phyloP scores from a whole-genome alignment of 1,140 invertebrate species.

The Apis laboriosa region DNA sequence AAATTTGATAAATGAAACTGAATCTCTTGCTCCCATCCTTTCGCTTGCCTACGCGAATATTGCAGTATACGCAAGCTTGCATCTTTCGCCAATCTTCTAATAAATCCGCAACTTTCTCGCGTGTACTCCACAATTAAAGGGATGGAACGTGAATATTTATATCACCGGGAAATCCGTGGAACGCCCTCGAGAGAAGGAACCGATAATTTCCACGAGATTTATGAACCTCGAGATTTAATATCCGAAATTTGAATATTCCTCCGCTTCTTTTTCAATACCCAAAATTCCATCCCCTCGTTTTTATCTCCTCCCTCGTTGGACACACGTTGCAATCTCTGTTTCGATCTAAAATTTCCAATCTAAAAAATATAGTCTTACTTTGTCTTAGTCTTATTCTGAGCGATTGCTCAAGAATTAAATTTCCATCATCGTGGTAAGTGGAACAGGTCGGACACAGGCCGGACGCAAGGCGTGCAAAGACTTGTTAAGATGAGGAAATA shows the following conservation, averaged over 20 bases:
- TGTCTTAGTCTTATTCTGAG: too few relatives aligned
- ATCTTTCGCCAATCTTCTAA: background rate
- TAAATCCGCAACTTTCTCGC: background rate
- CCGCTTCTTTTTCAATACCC: background rate
- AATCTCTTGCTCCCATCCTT: background rate
- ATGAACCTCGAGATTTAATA: background rate
- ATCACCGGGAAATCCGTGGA: background rate
- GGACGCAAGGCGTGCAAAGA: too few relatives aligned
- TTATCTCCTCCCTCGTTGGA: too few relatives aligned
- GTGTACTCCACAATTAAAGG: background rate
- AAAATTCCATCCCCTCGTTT: background rate
- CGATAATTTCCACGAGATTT: background rate
- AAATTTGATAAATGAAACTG: background rate
- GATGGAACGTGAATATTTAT: background rate
- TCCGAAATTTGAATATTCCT: background rate
- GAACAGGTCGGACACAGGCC: too few relatives aligned
- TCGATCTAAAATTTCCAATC: too few relatives aligned
- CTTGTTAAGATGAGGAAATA: too few relatives aligned
- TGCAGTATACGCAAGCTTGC: background rate
- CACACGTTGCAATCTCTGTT: too few relatives aligned
- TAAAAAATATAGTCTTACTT: too few relatives aligned
- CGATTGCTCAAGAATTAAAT: too few relatives aligned
- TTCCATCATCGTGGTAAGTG: too few relatives aligned
- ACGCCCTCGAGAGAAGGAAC: background rate
- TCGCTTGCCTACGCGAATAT: background rate